Percentiles rank a stretch among this genome's conserved stretches.
Conservation (phyloP, 2,888 invertebrate genomes). For the Hydropsyche betteni region DNA sequence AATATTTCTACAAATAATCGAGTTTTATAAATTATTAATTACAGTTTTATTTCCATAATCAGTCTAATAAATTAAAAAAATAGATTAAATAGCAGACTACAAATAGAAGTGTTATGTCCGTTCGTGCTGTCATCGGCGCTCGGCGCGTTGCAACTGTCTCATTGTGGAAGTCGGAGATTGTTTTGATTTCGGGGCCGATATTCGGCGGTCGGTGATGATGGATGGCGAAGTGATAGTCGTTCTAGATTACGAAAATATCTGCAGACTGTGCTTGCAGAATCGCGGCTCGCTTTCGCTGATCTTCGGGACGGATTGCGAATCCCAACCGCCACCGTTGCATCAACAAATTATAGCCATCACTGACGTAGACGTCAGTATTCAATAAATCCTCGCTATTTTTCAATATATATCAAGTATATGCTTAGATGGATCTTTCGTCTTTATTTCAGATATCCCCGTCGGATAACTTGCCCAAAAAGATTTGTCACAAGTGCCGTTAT, state of each 20-base stretch:
- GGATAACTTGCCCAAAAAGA: slow-evolving; percentile 51
- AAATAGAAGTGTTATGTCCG: too few relatives aligned
- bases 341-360: slow-evolving; percentile 51
- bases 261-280: slow-evolving; percentile 52
- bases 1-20: too few relatives aligned
- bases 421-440: neutral
- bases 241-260: slow-evolving; percentile 52
- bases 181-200: neutral
- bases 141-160: neutral
- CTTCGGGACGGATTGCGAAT: slow-evolving; percentile 49
- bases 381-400: too few relatives aligned
- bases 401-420: too few relatives aligned
- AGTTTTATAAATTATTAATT: too few relatives aligned
- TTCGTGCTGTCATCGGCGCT: too few relatives aligned
- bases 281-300: slow-evolving; percentile 52
- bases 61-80: too few relatives aligned
- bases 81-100: too few relatives aligned
- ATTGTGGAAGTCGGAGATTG: neutral
- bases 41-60: too few relatives aligned
- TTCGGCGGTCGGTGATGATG: slow-evolving; percentile 43
- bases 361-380: slow-evolving; percentile 46
- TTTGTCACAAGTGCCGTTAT: slow-evolving; percentile 53
- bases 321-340: slow-evolving; percentile 42
- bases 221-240: slow-evolving; percentile 52
- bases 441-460: slow-evolving; percentile 42